Evolutionary conservation across 2,113 vertebrate species (phyloP).

Genomic region (Canis aureus): DNA sequence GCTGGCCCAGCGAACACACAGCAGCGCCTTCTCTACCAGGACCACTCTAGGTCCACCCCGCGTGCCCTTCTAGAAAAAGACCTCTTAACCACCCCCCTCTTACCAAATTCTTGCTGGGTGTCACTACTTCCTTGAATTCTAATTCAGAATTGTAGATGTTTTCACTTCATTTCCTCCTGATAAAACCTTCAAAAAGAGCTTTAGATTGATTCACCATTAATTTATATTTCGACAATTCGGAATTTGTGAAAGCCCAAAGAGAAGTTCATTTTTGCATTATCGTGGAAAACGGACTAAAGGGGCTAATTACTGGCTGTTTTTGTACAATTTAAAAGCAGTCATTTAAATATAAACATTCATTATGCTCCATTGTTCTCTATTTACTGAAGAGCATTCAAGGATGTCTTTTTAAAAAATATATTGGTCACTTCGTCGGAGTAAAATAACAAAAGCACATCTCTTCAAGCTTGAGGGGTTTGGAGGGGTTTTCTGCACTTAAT

Average conservation of each 20-base stretch:
- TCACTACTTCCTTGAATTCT: neutral
- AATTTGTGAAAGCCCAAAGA: conserved; percentile 36
- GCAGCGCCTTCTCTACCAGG: neutral
- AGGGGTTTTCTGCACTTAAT: neutral
- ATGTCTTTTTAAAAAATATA: conserved; percentile 60
- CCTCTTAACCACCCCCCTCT: neutral
- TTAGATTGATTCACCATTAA: conserved; percentile 6
- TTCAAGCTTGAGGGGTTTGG: neutral
- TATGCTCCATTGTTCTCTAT: conserved; percentile 52
- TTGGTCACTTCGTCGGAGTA: conserved; percentile 39
- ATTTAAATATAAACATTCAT: conserved; percentile 63
- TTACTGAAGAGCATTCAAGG: conserved; percentile 57
- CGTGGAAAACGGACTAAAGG: neutral
- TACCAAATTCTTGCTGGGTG: neutral
- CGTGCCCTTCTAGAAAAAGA: conserved; percentile 2
- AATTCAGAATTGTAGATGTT: conserved; percentile 39
- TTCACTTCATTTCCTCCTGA: conserved; percentile 39
- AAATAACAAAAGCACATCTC: conserved; percentile 56
- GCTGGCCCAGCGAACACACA: neutral
- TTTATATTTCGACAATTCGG: conserved; percentile 38
- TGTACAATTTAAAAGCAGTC: conserved; percentile 46
- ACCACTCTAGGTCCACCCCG: neutral
- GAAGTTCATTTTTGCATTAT: conserved; percentile 6
- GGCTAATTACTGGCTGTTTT: conserved; percentile 50
- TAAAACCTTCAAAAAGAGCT: conserved; percentile 42